Evolutionary conservation across 1,140 invertebrate genomes (phyloP), one percentile per base, ranked within the genome.

Genomic region (Steinernema feltiae): DNA sequence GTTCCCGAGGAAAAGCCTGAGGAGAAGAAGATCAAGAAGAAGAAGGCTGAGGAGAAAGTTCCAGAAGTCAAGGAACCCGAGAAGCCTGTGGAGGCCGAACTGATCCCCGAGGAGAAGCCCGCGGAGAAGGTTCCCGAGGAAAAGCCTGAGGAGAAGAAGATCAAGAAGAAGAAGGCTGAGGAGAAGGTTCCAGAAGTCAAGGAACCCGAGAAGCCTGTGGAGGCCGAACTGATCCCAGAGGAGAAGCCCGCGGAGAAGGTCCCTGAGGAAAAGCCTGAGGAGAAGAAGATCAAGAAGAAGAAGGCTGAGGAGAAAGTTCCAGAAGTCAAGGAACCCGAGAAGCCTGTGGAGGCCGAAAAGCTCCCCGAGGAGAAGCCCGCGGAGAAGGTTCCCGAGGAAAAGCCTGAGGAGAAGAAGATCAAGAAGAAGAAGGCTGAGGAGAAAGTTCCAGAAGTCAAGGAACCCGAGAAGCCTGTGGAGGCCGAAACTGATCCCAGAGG

Each of bases 311-410:
- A 73, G 31, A 15, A 35, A 27, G 48, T 35, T n/a, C 35, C 31
- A 2, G 72, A 21, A 27, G 3, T 27, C 12, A 69, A 24, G 21
- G 72, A 73, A 48, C 41, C 41, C 7, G 15, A 73, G 72, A 73
- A 73, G 35, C 72, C 72, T 27, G 72, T 31, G 15, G 72, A 73
- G 21, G 70, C 27, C 41, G n/a, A 73, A 48, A 41, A 73, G 41
- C 1, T 70, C 15, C 21, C 72, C n/a, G 41, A 15, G 1, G 15
- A 73, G 72, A 27, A 70, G 1, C 21, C 21, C 12, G 41, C 21
- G 18, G 41, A 73, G 72, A 70, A 30, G 24, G 24, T 27, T 71
- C 7, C 35, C n/a, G 46, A 73, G 30, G 32, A 2, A 30, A 69
- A 69, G 29, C 29, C 63, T 7, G 29, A 69, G 63, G 63, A 24